phyloP scores from a whole-genome alignment of 23 tunicate species.

The Botrylloides violaceus region DNA sequence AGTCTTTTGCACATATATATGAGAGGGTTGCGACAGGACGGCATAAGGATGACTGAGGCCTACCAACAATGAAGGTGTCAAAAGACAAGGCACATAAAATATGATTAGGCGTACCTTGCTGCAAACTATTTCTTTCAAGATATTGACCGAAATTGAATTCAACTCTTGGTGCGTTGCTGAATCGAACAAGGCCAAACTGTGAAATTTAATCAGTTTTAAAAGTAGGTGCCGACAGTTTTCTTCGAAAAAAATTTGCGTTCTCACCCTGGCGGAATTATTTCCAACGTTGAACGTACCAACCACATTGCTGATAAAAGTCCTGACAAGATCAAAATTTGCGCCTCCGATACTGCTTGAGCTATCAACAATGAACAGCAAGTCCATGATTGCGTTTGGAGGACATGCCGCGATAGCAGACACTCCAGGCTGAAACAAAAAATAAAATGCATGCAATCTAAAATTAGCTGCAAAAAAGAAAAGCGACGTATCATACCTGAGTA shows the following conservation, averaged over 20 bases:
- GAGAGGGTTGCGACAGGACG: too few species aligned
- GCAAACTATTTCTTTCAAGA: too few species aligned
- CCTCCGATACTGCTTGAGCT: conserved; percentile 58
- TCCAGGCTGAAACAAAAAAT: not conserved
- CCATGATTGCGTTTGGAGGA: conserved; percentile 60
- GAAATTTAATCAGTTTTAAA: not conserved
- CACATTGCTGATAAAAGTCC: conserved; percentile 30
- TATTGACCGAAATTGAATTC: conserved; percentile 4
- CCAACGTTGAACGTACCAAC: conserved; percentile 38
- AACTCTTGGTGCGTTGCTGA: not conserved
- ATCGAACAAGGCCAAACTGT: conserved; percentile 19
- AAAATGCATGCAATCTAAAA: not conserved
- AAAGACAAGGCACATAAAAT: too few species aligned
- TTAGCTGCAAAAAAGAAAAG: not conserved
- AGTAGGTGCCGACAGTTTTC: not conserved
- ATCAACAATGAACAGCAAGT: conserved; percentile 72
- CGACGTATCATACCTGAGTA: conserved; percentile 9
- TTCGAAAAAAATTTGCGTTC: not conserved
- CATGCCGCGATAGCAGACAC: conserved; percentile 29
- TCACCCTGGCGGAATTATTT: conserved; percentile 31
- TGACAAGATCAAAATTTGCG: conserved; percentile 47
- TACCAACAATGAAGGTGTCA: too few species aligned
- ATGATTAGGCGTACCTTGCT: too few species aligned
- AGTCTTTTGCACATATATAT: too few species aligned
- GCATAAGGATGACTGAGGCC: too few species aligned